Evolutionary conservation across 2,797 vertebrate species (phyloP), one percentile per base, ranked within the genome.

Genomic region (Sphenopsis melanotis): DNA sequence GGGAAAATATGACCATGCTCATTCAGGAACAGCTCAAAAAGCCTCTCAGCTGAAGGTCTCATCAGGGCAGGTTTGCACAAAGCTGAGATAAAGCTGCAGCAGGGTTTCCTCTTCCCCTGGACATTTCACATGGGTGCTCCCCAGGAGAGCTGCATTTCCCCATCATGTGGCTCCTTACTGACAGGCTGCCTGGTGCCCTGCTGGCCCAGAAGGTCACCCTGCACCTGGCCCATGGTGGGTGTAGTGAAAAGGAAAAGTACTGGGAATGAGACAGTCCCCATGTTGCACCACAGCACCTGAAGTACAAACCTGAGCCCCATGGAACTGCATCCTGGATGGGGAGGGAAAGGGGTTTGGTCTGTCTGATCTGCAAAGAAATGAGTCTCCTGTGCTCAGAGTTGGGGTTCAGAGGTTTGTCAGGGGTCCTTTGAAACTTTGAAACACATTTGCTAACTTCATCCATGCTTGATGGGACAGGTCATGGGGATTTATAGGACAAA

Each of bases 201-300:
- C 42, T 90, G 0, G 0, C 52, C 42, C 4, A 2, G 64, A 84
- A 95, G 94, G 93, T 95, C 95, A 95, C 50, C 6, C 27, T 7
- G 4, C 87, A 92, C 56, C 90, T 93, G 93, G 83, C 32, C 1
- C 13, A 12, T 30, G 47, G 37, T 46, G 85, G 36, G 61, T 41
- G 53, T 7, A 49, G 60, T 0, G 5, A 46, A 85, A 47, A 87
- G 94, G 94, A 96, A 95, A 96, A 96, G 32, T 92, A 96, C 95
- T 71, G 82, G 84, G 84, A 87, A 75, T 7, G 30, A 83, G 47
- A 30, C 19, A 22, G 49, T 18, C 41, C 75, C 68, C 30, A 1
- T 37, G 17, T 66, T 32, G 53, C 57, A 89, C n/a, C 75, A 59
- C 26, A 70, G 81, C 0, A 6, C 71, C 64, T 70, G 75, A 49